Conservation (phyloP, 64 coral and sea anemone species). For the Montipora capricornis region DNA sequence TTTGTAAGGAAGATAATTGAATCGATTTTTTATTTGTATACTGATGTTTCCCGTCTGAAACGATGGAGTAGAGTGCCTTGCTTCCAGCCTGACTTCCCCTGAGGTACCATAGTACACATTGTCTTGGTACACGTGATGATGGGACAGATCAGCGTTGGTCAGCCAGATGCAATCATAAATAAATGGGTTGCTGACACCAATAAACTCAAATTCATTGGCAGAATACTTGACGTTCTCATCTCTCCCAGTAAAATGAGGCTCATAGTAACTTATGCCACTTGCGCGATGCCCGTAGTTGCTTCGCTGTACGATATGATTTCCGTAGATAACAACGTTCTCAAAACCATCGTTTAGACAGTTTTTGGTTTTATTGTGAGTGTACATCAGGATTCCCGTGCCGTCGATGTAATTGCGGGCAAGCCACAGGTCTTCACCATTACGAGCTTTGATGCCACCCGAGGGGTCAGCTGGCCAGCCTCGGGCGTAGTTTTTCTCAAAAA, state of each 20-base stretch:
- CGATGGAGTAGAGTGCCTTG: too few relatives aligned
- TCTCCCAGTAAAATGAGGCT: background rate
- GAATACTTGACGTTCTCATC: constrained; percentile 44
- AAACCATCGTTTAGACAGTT: background rate
- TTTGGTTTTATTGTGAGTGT: background rate
- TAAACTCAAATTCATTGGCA: constrained; percentile 49
- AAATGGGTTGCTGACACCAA: background rate
- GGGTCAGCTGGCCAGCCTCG: constrained; percentile 26
- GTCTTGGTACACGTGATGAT: constrained; percentile 46
- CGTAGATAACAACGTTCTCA: constrained; percentile 38
- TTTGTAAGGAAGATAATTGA: too few relatives aligned
- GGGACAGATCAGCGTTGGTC: constrained; percentile 10
- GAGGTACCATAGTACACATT: constrained; percentile 9
- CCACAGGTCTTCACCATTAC: background rate
- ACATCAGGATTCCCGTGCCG: constrained; percentile 42
- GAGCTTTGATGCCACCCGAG: constrained; percentile 37
- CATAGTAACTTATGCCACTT: constrained; percentile 20
- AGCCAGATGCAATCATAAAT: constrained; percentile 27
- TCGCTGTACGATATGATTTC: constrained; percentile 37
- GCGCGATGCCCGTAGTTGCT: background rate
- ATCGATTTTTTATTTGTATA: too few relatives aligned
- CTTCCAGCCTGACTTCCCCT: background rate
- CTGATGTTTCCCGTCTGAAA: too few relatives aligned
- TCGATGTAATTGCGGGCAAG: constrained; percentile 57
- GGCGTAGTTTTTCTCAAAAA: constrained; percentile 16